phyloP scores from a whole-genome alignment of 2,113 vertebrate species.

The Amazona guildingii region DNA sequence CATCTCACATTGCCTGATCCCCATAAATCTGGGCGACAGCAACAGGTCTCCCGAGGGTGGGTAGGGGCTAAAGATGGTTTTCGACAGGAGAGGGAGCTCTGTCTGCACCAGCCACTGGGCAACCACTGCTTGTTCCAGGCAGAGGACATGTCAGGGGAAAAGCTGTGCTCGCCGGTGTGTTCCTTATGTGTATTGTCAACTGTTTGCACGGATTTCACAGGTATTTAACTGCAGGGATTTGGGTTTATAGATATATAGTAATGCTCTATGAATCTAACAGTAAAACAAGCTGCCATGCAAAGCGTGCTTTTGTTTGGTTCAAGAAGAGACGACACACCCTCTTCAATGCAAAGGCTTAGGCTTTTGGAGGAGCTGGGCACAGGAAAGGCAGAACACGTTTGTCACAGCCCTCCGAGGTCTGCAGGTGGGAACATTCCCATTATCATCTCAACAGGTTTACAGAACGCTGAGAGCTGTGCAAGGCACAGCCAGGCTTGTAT shows the following conservation, averaged over 20 bases:
- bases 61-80: background rate
- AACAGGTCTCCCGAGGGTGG: background rate
- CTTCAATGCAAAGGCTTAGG: background rate
- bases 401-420: background rate
- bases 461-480: background rate
- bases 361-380: background rate
- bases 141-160: background rate
- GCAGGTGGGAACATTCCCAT: background rate
- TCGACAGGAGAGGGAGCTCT: conserved; percentile 46
- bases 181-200: background rate
- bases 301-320: background rate
- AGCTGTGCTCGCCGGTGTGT: background rate
- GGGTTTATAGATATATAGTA: background rate
- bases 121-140: background rate
- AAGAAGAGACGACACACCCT: background rate
- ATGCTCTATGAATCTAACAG: background rate
- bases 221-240: background rate
- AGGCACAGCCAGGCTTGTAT: background rate
- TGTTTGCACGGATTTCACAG: background rate
- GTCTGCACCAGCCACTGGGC: background rate
- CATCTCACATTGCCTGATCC: background rate
- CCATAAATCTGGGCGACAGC: background rate
- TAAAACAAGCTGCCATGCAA: background rate
- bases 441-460: background rate
- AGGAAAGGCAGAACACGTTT: background rate